Percentiles rank a stretch among this genome's conserved stretches.
Conservation (phyloP, 2,888 invertebrate genomes). For the Chironomus tentans region DNA sequence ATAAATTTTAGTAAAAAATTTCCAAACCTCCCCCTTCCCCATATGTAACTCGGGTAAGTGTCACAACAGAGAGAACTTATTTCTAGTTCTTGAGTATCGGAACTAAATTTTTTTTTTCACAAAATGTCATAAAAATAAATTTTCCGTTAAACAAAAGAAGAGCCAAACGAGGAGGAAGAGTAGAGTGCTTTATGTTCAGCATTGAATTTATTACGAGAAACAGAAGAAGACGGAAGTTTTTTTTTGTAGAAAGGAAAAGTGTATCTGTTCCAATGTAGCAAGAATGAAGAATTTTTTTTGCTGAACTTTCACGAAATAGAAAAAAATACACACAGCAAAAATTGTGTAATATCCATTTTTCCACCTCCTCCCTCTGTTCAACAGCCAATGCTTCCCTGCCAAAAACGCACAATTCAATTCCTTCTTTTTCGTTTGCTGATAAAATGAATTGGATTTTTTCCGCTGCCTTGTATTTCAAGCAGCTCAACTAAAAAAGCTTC, state of each 20-base stretch:
- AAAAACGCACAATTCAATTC: not conserved
- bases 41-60: no score
- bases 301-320: conserved; percentile 18
- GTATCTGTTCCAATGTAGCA: conserved; percentile 7
- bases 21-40: no score
- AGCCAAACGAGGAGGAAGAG: not conserved
- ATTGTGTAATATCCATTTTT: conserved; percentile 9
- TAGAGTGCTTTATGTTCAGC: conserved; percentile 15
- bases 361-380: not conserved
- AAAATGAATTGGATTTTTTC: conserved; percentile 1
- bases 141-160: conserved; percentile 21
- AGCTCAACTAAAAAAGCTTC: not conserved
- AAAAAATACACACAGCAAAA: not conserved
- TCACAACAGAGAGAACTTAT: no score
- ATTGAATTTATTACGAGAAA: conserved; percentile 12
- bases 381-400: not conserved
- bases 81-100: no score
- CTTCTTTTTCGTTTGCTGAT: not conserved
- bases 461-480: not conserved
- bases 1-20: no score
- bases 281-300: not conserved
- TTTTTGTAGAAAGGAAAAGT: not conserved
- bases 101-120: not conserved
- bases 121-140: conserved; percentile 21
- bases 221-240: no score